Evolutionary conservation across 1,140 invertebrate species (phyloP).

Genomic region (Laodelphax striatellus): DNA sequence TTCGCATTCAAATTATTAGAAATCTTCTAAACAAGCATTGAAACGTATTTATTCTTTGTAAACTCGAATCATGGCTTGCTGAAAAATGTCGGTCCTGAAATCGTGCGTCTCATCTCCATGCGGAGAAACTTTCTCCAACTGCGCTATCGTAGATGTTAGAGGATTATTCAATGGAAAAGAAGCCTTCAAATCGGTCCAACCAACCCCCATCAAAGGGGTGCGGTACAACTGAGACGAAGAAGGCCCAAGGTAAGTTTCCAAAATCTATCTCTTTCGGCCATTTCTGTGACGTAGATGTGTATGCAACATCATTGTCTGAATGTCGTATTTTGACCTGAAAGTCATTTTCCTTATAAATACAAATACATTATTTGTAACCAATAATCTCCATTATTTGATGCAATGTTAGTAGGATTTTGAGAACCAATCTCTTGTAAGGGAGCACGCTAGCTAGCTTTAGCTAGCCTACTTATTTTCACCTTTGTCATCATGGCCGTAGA

Average conservation of each 20-base stretch:
- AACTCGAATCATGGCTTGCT: slow-evolving; percentile 1
- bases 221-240: not conserved
- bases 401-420: too few species aligned
- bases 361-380: too few species aligned
- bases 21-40: not conserved
- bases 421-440: too few species aligned
- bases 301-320: too few species aligned
- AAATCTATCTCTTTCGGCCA: too few species aligned
- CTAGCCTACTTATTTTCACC: too few species aligned
- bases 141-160: not conserved
- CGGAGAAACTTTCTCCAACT: not conserved
- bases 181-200: not conserved
- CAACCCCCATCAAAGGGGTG: not conserved
- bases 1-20: not conserved
- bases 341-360: too few species aligned
- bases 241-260: not conserved
- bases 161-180: slow-evolving; percentile 1
- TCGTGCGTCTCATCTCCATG: not conserved
- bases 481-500: too few species aligned
- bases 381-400: too few species aligned
- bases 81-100: slow-evolving; percentile 1
- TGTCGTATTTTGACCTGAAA: too few species aligned
- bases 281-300: too few species aligned
- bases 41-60: not conserved
- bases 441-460: too few species aligned